These are phyloP conservation scores for Argopecten irradians DNA, from an alignment of 1,140 invertebrate species.

Conservation along the genomic window DNA sequence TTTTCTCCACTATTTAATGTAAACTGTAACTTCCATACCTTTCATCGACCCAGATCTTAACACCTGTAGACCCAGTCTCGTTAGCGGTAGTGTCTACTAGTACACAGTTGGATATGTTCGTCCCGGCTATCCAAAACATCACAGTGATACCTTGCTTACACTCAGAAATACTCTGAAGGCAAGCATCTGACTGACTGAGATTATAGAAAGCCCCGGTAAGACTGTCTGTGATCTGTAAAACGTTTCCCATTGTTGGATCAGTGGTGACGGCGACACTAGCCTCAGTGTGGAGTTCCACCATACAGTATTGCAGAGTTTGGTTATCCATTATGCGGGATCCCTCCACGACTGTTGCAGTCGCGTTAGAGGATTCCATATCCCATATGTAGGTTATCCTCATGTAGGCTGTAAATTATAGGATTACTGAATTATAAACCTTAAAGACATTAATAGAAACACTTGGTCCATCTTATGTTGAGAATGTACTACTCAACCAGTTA, in stretches of 20 bases:
- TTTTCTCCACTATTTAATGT: too few relatives aligned
- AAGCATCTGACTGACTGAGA: not conserved
- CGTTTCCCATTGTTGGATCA: not conserved
- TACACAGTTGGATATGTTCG: not conserved
- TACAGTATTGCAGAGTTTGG: not conserved
- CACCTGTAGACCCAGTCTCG: not conserved
- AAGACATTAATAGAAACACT: too few relatives aligned
- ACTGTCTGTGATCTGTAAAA: constrained; percentile 3
- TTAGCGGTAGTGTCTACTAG: not conserved
- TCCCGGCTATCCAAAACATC: not conserved
- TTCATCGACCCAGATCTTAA: not conserved
- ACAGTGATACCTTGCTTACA: not conserved
- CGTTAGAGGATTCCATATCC: not conserved
- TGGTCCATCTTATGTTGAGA: too few relatives aligned
- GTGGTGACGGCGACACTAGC: not conserved
- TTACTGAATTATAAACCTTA: too few relatives aligned
- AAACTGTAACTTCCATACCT: too few relatives aligned
- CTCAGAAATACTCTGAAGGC: not conserved
- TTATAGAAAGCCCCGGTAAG: not conserved
- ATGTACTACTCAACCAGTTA: too few relatives aligned
- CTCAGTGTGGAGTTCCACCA: not conserved
- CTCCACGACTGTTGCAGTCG: not conserved
- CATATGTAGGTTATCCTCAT: not conserved
- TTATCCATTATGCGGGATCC: not conserved
- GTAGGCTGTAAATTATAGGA: not conserved